Evolutionary conservation across 2,113 vertebrate genomes (phyloP).

Genomic region (Verasper variegatus): DNA sequence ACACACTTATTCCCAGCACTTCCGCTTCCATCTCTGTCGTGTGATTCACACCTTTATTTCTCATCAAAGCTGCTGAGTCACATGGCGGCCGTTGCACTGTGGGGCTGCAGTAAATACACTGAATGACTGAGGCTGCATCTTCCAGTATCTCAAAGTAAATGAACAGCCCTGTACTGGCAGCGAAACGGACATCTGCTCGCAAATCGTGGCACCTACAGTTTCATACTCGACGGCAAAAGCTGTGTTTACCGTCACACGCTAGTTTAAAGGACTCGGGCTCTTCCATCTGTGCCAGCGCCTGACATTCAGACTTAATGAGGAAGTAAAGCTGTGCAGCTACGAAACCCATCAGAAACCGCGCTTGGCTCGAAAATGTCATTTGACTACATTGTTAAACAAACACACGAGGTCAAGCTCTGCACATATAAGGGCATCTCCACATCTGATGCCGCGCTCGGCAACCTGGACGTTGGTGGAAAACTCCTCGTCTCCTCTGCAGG

Average conservation of each 20-base stretch:
- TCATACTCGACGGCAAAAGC: constrained; percentile 30
- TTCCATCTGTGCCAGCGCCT: constrained; percentile 42
- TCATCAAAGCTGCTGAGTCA: constrained; percentile 50
- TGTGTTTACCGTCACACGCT: constrained; percentile 53
- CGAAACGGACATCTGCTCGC: constrained; percentile 47
- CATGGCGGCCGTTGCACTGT: neutral
- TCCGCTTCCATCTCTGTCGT: constrained; percentile 5
- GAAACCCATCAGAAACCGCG: constrained; percentile 44
- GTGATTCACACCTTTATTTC: constrained; percentile 45
- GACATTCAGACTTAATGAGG: constrained; percentile 68
- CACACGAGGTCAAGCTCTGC: constrained; percentile 39
- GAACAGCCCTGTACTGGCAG: constrained; percentile 15
- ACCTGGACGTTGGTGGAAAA: neutral
- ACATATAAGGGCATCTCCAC: constrained; percentile 30
- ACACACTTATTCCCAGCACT: constrained; percentile 13
- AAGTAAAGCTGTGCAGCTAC: constrained; percentile 45
- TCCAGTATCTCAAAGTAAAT: neutral
- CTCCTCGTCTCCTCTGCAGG: constrained; percentile 17
- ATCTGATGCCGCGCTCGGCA: constrained; percentile 22
- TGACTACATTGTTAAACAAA: constrained; percentile 46
- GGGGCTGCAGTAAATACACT: constrained; percentile 13
- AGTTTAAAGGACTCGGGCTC: constrained; percentile 40
- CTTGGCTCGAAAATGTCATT: constrained; percentile 51
- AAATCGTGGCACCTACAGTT: constrained; percentile 22
- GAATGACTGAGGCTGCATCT: constrained; percentile 15